Percentiles rank a stretch among this genome's conserved stretches.
Evolutionary conservation across 2,797 vertebrate genomes (phyloP).

Genomic region (Echiichthys vipera): DNA sequence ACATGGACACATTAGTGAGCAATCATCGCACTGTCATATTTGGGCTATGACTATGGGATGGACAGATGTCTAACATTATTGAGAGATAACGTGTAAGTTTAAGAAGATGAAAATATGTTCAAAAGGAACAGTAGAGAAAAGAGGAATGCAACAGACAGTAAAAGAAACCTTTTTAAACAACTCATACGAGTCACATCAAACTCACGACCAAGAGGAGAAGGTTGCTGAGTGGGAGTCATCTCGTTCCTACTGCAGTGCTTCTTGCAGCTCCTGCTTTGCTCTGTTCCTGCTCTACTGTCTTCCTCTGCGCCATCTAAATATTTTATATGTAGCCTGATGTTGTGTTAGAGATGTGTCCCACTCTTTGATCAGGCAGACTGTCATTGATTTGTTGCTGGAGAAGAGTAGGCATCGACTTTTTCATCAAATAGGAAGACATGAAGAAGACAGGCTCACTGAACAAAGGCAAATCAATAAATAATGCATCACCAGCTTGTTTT

Average conservation of each 20-base stretch:
- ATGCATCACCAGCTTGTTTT: constrained; percentile 68
- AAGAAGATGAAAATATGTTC: constrained; percentile 15
- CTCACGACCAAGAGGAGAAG: constrained; percentile 38
- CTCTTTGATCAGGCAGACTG: constrained; percentile 75
- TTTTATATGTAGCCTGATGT: constrained; percentile 75
- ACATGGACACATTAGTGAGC: constrained; percentile 22
- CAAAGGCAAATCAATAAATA: constrained; percentile 66
- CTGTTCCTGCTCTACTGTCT: constrained; percentile 73
- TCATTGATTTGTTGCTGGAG: constrained; percentile 76
- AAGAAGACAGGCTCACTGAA: constrained; percentile 54
- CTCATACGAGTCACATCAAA: constrained; percentile 33
- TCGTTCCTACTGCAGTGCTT: constrained; percentile 63
- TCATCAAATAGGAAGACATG: constrained; percentile 62
- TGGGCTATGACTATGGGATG: constrained; percentile 44
- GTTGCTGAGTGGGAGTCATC: constrained; percentile 61
- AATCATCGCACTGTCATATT: constrained; percentile 35
- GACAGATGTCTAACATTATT: constrained; percentile 31
- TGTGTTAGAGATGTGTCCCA: constrained; percentile 65
- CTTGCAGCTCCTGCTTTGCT: constrained; percentile 57
- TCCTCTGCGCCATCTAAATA: constrained; percentile 79
- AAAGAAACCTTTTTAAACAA: constrained; percentile 41
- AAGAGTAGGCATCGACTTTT: constrained; percentile 53
- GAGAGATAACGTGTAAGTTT: constrained; percentile 2
- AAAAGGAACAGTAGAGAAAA: constrained; percentile 18
- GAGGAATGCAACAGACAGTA: constrained; percentile 4